Evolutionary conservation across 2,888 invertebrate genomes (phyloP), one percentile per base, ranked within the genome.

Genomic region (Acleris holmiana): DNA sequence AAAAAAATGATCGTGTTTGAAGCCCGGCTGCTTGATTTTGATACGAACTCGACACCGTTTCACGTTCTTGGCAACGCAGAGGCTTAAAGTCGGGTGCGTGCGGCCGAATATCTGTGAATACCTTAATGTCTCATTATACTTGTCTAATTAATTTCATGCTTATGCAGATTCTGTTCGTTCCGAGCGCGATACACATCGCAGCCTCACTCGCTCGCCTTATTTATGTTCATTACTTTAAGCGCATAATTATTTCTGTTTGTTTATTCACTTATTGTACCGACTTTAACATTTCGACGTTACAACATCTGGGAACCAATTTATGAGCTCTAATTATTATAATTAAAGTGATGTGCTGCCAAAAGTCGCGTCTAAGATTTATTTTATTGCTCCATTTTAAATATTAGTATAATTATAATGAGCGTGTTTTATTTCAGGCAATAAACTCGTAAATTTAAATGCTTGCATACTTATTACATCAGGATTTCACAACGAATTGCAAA

Each of bases 61-160:
- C 2, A 10, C 10, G 10, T 13, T 2, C 29, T 29, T 10, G 29
- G 29, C 29, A 29, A 10, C 3, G 51, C 1, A 10, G 54, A n/a
- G 23, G 41, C 18, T 29, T 10, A 29, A 10, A 29, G 29, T 13
- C 29, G 29, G 29, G 64, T 55, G 59, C 65, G 65, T 50, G 65
- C 18, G 54, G 50, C 13, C 15, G 47, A 23, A 55, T 29, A 15
- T 10, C 23, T 44, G 41, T 48, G 58, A 41, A 44, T 54, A 54
- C 40, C 59, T 60, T 59, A 59, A 64, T 59, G 59, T 60, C 65
- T 65, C 65, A 65, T 65, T 65, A 65, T 65, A 60, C 54, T 29
- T 54, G 49, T 59, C 59, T 59, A 59, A 65, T 65, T 65, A 60
- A 65, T 65, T 60, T 65, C 65, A 58, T 64, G 58, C 64, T 65